Evolutionary conservation across 2,797 vertebrate genomes (phyloP), one percentile per base, ranked within the genome.

Genomic region (Cetoscarus ocellatus): DNA sequence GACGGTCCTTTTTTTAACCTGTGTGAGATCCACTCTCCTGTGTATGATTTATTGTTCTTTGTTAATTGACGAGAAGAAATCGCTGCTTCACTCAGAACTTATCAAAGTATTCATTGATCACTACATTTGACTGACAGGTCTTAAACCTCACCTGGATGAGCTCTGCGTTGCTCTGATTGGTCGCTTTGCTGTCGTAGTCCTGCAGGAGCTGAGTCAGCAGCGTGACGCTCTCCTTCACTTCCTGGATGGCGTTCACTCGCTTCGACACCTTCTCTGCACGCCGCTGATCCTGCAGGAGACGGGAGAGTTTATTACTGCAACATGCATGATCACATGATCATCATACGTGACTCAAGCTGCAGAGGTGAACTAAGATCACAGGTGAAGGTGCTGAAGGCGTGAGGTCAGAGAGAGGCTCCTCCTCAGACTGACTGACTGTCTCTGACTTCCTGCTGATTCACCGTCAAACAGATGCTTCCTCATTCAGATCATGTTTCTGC

Each of bases 181-280:
- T 84, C 0, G 92, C 85, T 0, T 92, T 91, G 79, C 91, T 91
- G 87, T 95, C 96, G 57, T 98, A 96, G 85, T 89, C 95, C 80
- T 94, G 96, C 86, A 99, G 95, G 82, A 99, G 96, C 90, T 99
- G 97, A 0, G 96, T 97, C 82, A 99, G 93, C 65, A 99, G 93
- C 38, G 90, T 90, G 76, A 98, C 97, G 0, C 96, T 98, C 90
- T 97, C 97, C 73, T 97, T 98, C 82, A 99, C 98, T 70, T 99
- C 97, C 87, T 98, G 96, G 0, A 99, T 98, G 77, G 97, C 94
- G 6, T 97, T 97, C 50, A 97, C 95, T 1, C 98, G 93, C 93
- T 97, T 98, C 0, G 98, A 98, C 79, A 99, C 96, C 88, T 97
- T 99, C 87, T 99, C 98, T 87, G 97, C 98, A 67, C 97, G 95